Conservation (phyloP, 2,888 invertebrate species). For the Drosophila siamana region DNA sequence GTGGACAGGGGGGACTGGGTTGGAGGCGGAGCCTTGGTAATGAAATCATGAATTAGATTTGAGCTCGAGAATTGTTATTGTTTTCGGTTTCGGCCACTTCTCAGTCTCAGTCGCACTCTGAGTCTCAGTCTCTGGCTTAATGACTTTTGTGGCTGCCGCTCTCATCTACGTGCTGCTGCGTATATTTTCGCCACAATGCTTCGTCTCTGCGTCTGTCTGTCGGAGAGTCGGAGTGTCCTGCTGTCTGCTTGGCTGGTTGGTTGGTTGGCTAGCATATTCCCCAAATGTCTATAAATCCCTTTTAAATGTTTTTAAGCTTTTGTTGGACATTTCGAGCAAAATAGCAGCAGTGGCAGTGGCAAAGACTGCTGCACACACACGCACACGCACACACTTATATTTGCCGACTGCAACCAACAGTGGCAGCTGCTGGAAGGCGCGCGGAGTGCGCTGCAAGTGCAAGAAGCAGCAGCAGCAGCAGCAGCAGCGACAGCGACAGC, state of each 20-base stretch:
- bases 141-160: conserved; percentile 67
- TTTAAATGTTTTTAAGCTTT: conserved; percentile 81
- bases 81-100: conserved; percentile 66
- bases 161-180: conserved; percentile 37
- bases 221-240: not conserved
- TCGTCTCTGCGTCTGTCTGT: not conserved
- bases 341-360: conserved; percentile 33
- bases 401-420: conserved; percentile 13
- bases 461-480: not conserved
- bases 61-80: conserved; percentile 79
- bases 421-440: conserved; percentile 42
- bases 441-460: conserved; percentile 17
- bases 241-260: conserved; percentile 17
- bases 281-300: conserved; percentile 81
- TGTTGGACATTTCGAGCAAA: conserved; percentile 78
- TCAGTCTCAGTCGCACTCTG: too few relatives aligned
- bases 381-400: conserved; percentile 11
- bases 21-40: conserved; percentile 54
- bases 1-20: not conserved
- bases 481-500: too few relatives aligned
- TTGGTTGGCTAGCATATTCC: conserved; percentile 71
- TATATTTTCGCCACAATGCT: conserved; percentile 18
- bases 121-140: too few relatives aligned
- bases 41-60: conserved; percentile 80
- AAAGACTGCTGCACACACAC: conserved; percentile 28